Conservation (phyloP, 2,888 invertebrate species). For the Priocnemis perturbator region DNA sequence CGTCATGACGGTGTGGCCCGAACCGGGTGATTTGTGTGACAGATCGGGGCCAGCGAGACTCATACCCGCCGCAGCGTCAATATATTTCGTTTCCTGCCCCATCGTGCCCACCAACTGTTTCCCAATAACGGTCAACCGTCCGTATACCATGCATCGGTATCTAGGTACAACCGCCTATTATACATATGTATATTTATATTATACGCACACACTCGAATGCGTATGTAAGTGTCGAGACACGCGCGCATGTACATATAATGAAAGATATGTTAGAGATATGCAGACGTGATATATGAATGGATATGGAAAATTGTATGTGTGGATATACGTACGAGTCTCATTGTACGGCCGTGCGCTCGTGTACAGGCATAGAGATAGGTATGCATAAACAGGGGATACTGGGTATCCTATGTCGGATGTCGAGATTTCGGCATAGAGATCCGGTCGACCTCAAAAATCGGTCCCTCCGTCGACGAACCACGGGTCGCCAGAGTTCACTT, state of each 20-base stretch:
- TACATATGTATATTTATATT: slow-evolving; percentile 19
- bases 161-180: slow-evolving; percentile 20
- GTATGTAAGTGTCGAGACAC: not conserved
- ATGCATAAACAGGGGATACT: no score
- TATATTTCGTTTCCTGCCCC: slow-evolving; percentile 64
- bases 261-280: no score
- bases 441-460: not conserved
- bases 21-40: slow-evolving; percentile 69
- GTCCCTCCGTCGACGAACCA: not conserved
- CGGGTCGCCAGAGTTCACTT: slow-evolving; percentile 28
- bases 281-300: not conserved
- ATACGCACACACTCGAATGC: slow-evolving; percentile 4
- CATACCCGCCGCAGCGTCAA: slow-evolving; percentile 56
- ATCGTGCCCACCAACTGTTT: slow-evolving; percentile 63
- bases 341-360: not conserved
- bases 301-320: slow-evolving; percentile 2
- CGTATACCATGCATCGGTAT: slow-evolving; percentile 40
- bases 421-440: not conserved
- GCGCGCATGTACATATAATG: not conserved
- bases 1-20: slow-evolving; percentile 41
- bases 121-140: slow-evolving; percentile 60
- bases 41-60: slow-evolving; percentile 67
- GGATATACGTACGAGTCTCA: no score
- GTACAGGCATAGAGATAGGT: not conserved
- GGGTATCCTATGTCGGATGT: no score